Evolutionary conservation across 2,797 vertebrate genomes (phyloP).

Genomic region (Nannoperca australis): DNA sequence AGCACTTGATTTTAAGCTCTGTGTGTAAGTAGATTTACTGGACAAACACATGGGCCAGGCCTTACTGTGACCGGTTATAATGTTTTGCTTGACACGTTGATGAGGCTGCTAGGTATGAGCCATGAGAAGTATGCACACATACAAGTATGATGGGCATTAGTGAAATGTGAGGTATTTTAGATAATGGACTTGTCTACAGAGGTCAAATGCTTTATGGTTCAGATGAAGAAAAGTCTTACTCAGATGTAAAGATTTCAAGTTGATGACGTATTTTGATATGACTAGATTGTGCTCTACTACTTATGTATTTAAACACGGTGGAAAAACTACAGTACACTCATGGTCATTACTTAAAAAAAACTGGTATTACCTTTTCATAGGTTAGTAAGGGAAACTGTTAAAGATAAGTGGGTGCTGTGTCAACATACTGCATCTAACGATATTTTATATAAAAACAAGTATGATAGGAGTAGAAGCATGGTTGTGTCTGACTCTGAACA

Average conservation of each 20-base stretch:
- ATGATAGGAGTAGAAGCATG: not conserved
- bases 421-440: not conserved
- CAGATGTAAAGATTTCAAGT: conserved; percentile 20
- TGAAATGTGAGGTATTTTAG: conserved; percentile 27
- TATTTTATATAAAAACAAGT: conserved; percentile 5
- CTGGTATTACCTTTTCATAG: conserved; percentile 12
- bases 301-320: conserved; percentile 21
- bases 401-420: conserved; percentile 6
- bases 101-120: conserved; percentile 19
- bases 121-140: conserved; percentile 19
- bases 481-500: not conserved
- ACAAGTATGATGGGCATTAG: conserved; percentile 9
- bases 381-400: not conserved
- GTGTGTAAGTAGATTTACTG: conserved; percentile 20
- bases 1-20: conserved; percentile 37
- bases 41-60: conserved; percentile 16
- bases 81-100: conserved; percentile 26
- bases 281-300: conserved; percentile 1
- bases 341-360: conserved; percentile 1
- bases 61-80: conserved; percentile 33
- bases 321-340: not conserved
- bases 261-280: conserved; percentile 34
- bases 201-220: conserved; percentile 32
- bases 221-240: conserved; percentile 9
- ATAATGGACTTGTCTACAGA: not conserved